phyloP scores from a whole-genome alignment of 2,797 vertebrate species.

The Esox lucius region DNA sequence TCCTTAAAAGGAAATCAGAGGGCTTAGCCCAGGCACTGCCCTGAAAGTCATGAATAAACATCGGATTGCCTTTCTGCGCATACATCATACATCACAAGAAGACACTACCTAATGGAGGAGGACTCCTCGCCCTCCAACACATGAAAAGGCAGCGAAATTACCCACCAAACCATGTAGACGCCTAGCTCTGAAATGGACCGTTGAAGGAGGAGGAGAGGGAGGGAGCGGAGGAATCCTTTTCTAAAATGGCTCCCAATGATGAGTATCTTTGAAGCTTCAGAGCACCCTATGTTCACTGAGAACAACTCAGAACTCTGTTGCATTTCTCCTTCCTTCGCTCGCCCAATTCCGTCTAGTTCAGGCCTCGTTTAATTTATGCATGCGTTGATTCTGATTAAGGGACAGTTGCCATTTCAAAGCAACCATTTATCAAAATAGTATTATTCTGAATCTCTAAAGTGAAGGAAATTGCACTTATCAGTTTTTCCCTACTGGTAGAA shows the following conservation, averaged over 20 bases:
- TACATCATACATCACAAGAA: slow-evolving; percentile 82
- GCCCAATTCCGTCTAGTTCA: slow-evolving; percentile 29
- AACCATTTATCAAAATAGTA: slow-evolving; percentile 48
- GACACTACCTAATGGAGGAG: slow-evolving; percentile 77
- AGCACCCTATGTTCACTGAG: slow-evolving; percentile 20
- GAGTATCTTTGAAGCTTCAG: slow-evolving; percentile 44
- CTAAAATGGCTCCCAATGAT: slow-evolving; percentile 70
- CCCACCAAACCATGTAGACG: slow-evolving; percentile 64
- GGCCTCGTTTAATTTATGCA: slow-evolving; percentile 35
- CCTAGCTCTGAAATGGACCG: slow-evolving; percentile 67
- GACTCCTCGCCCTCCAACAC: slow-evolving; percentile 72
- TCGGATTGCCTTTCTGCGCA: slow-evolving; percentile 74
- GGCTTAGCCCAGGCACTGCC: slow-evolving; percentile 72
- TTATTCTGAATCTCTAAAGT: slow-evolving; percentile 42
- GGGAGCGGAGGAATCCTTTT: slow-evolving; percentile 53
- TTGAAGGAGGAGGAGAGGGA: slow-evolving; percentile 57
- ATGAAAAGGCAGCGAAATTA: slow-evolving; percentile 79
- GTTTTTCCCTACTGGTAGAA: slow-evolving; percentile 28
- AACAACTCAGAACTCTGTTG: slow-evolving; percentile 29
- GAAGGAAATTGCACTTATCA: slow-evolving; percentile 55
- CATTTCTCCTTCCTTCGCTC: slow-evolving; percentile 22
- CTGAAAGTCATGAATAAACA: slow-evolving; percentile 82
- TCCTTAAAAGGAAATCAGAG: slow-evolving; percentile 82
- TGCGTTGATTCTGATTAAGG: slow-evolving; percentile 51
- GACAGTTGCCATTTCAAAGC: slow-evolving; percentile 47